phyloP scores from a whole-genome alignment of 2,113 vertebrate genomes.

The Trochalopteron elliotii region DNA sequence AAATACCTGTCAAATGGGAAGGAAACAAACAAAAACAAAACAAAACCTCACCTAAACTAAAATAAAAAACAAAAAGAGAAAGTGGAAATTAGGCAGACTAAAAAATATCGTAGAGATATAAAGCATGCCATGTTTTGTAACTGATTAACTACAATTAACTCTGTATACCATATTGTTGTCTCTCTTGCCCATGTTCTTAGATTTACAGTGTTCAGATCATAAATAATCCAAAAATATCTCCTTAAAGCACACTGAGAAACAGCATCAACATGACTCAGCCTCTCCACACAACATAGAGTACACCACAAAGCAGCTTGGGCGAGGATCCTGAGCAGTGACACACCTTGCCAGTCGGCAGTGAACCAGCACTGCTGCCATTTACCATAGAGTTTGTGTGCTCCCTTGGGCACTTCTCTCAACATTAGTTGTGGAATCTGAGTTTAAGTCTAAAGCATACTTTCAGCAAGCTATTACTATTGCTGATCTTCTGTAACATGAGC shows the following conservation, averaged over 20 bases:
- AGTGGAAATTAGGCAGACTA: background rate
- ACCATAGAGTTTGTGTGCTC: background rate
- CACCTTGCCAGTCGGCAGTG: background rate
- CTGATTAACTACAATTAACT: background rate
- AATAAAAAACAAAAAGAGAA: background rate
- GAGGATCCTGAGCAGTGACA: background rate
- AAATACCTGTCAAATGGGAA: background rate
- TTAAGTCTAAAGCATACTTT: background rate
- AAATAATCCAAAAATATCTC: background rate
- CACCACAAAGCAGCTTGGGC: background rate
- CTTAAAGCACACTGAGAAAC: background rate
- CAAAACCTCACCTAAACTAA: background rate
- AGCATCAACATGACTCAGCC: background rate
- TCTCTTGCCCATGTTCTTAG: background rate
- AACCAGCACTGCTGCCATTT: background rate
- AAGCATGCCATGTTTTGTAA: background rate
- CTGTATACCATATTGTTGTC: background rate
- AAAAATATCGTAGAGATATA: background rate
- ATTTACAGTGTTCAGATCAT: background rate
- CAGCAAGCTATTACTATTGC: background rate
- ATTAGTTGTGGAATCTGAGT: background rate
- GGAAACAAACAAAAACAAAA: background rate
- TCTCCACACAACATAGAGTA: background rate
- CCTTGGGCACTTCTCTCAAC: fast-evolving
- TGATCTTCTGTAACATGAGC: background rate